Evolutionary conservation across 2,797 vertebrate genomes (phyloP), one percentile per base, ranked within the genome.

Genomic region (Silurus lanzhouensis): DNA sequence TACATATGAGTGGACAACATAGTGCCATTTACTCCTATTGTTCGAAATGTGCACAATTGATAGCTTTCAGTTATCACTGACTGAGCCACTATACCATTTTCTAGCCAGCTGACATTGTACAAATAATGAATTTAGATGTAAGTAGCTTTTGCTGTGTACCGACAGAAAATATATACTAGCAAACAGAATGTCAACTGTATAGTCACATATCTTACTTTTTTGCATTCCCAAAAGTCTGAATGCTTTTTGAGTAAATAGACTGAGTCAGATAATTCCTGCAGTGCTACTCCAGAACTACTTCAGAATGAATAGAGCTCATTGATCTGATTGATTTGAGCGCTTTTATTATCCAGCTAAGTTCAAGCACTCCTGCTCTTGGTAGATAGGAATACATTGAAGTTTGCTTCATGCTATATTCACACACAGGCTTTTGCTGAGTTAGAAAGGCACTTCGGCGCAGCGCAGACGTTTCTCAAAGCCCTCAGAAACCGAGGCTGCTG

Each of bases 311-410:
- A 60, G 55, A 74, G 63, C 48, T 74, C 13, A 78, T 61, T 44
- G 58, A 81, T 76, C 61, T 44, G 84, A 89, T 84, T 76, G 14
- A 81, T 83, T 81, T 81, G 31, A 44, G 44, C 66, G 78, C 57
- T 70, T 67, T 82, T 60, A 57, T 85, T 1, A 20, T 60, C 22
- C 58, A 8, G 27, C 70, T 66, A 44, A 64, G 68, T 1, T 22
- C 10, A 57, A 46, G 9, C 46, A 17, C 77, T 55, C 66, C 46
- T 74, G 46, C 58, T 76, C 27, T 44, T 66, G 22, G 60, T 3
- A 80, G 60, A 66, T 66, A 9, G 78, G 20, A 48, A 80, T 27
- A 19, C 8, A 64, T 48, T 25, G 8, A 31, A 58, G 55, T 31
- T 27, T 60, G 72, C 17, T 74, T 76, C 4, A 58, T 20, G 15